Evolutionary conservation across 2,797 vertebrate genomes (phyloP).

Genomic region (Syndactyla subalaris): DNA sequence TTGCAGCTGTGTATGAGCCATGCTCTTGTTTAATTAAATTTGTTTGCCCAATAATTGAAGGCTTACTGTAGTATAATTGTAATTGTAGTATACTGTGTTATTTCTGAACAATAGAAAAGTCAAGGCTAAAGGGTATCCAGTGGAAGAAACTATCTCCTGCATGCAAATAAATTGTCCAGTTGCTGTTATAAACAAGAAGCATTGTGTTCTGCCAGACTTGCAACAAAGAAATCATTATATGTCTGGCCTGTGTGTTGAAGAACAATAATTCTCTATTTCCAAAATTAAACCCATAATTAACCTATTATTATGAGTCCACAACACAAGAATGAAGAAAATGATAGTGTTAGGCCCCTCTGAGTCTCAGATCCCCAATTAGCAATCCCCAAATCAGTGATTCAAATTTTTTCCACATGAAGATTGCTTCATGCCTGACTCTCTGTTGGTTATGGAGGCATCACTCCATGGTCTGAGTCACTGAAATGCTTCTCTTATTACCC

Average conservation of each 20-base stretch:
- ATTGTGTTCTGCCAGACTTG: slow-evolving; percentile 41
- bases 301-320: slow-evolving; percentile 29
- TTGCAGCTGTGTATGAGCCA: background rate
- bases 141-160: slow-evolving; percentile 4
- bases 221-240: slow-evolving; percentile 58
- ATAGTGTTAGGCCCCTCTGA: slow-evolving; percentile 16
- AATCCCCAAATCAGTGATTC: background rate
- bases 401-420: background rate
- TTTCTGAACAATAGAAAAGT: slow-evolving; percentile 41
- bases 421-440: background rate
- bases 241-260: slow-evolving; percentile 19
- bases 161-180: slow-evolving; percentile 21
- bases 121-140: slow-evolving; percentile 26
- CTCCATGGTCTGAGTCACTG: background rate
- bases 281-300: slow-evolving; percentile 55
- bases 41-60: slow-evolving; percentile 31
- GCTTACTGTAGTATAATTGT: background rate
- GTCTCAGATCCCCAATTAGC: slow-evolving; percentile 2
- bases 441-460: background rate
- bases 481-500: background rate
- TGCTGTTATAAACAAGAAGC: slow-evolving; percentile 38
- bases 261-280: slow-evolving; percentile 38
- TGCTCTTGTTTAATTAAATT: slow-evolving; percentile 37
- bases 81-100: background rate
- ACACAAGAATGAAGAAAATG: slow-evolving; percentile 58